Evolutionary conservation across 2,113 vertebrate genomes (phyloP).

Genomic region (Dascyllus trimaculatus): DNA sequence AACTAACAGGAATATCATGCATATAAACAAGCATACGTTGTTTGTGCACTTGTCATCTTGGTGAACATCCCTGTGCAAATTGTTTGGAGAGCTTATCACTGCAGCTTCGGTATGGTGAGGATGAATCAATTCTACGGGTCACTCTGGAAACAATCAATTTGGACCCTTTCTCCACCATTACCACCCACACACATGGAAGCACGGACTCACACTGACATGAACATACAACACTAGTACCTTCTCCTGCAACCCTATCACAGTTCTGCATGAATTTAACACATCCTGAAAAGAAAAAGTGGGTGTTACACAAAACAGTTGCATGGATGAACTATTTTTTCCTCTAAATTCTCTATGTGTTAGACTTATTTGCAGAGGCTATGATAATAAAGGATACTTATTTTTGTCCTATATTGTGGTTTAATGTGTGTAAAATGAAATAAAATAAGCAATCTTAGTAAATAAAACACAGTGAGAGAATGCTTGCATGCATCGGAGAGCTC

Average conservation of each 20-base stretch:
- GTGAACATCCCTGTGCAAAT: slow-evolving; percentile 23
- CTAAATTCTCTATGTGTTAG: neutral
- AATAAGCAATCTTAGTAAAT: neutral
- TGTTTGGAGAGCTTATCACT: slow-evolving; percentile 46
- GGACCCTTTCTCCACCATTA: slow-evolving; percentile 55
- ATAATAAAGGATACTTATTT: neutral
- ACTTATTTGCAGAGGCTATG: slow-evolving; percentile 3
- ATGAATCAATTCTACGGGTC: slow-evolving; percentile 69
- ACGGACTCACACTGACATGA: slow-evolving; percentile 9
- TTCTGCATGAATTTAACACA: neutral
- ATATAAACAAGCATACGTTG: neutral
- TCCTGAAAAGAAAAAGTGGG: slow-evolving; percentile 3
- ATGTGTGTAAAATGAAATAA: no score
- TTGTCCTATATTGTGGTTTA: neutral
- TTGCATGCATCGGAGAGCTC: slow-evolving; percentile 63
- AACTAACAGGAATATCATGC: neutral
- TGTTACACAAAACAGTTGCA: neutral
- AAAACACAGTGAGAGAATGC: slow-evolving; percentile 32
- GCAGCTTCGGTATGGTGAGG: slow-evolving; percentile 54
- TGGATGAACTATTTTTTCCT: neutral
- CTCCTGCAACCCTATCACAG: neutral
- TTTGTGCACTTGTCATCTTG: slow-evolving; percentile 16
- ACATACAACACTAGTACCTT: slow-evolving; percentile 8
- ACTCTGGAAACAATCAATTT: slow-evolving; percentile 78
- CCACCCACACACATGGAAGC: slow-evolving; percentile 15